Base-by-base conservation (phyloP, 2,888 invertebrate genomes). In the Apeira syringaria region DNA sequence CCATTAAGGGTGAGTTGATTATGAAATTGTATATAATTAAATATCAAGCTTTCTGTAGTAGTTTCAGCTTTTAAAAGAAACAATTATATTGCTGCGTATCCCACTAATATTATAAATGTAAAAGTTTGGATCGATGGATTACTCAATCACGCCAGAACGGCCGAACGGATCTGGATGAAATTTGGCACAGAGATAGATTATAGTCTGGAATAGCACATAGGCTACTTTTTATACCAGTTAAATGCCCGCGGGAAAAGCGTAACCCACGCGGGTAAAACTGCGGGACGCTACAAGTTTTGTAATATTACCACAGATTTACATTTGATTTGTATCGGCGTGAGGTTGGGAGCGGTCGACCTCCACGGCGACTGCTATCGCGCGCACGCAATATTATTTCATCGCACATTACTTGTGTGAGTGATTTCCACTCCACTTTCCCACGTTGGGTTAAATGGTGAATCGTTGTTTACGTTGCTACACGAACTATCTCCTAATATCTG, bases 301-400 rank as follows among this genome's bases (percentile, higher is more conserved):
- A 33, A 41, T 32, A 8, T 17, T 49, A 13, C 11, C 29, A 25
- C 22, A 22, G 26, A 9, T 46, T 41, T 59, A 50, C 31, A 47
- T 64, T 63, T 61, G 62, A 66, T 60, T 64, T 42, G 34, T 47
- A 55, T 58, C 50, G 47, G 51, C 31, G 53, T 43, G 34, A 47
- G 53, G 48, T 42, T 34, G 34, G 33, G 34, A 41, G 46, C 49
- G 42, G 54, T 50, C 53, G 48, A 42, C 54, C 53, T 50, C 47
- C 52, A 61, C 47, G 51, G 49, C 37, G 27, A 22, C 47, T 29
- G 45, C 39, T 55, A 42, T 53, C 44, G 46, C 57, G 60, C 53
- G 59, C 72, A 75, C 74, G 74, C 74, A 51, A 72, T 56, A 66
- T 64, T 54, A 61, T 69, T 68, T 63, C 53, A 57, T 65, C 56